These are phyloP conservation scores for Agrilus biguttatus DNA, from an alignment of 2,888 invertebrate species.

Conservation along the genomic window DNA sequence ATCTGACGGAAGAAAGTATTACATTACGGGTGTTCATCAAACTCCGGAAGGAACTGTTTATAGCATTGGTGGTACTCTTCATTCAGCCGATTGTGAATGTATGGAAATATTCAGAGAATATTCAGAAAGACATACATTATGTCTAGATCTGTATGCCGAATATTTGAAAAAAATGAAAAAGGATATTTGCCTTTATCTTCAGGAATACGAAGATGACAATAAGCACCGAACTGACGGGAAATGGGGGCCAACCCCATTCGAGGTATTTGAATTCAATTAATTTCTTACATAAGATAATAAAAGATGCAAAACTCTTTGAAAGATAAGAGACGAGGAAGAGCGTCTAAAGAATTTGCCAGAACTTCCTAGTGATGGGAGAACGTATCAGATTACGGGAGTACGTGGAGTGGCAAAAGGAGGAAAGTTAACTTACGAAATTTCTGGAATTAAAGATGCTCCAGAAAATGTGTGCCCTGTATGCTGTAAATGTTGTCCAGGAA, in stretches of 20 bases:
- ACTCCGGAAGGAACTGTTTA: conserved; percentile 22
- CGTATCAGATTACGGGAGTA: background rate
- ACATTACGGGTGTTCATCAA: conserved; percentile 21
- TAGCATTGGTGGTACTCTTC: conserved; percentile 17
- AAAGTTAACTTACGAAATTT: background rate
- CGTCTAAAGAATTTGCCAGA: background rate
- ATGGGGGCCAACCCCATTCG: background rate
- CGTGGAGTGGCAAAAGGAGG: background rate
- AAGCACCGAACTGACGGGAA: background rate
- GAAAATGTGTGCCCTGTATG: background rate
- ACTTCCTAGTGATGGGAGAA: background rate
- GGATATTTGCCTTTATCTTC: conserved; percentile 12
- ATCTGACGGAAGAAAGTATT: conserved; percentile 18
- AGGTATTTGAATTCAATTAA: background rate
- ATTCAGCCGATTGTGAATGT: conserved; percentile 20
- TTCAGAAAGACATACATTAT: conserved; percentile 18
- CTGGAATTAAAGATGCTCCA: background rate
- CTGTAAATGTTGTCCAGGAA: background rate
- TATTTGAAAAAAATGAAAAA: conserved; percentile 15
- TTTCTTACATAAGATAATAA: background rate
- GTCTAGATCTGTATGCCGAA: conserved; percentile 15
- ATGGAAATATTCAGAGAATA: conserved; percentile 19
- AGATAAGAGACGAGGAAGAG: background rate
- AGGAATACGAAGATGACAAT: conserved; percentile 9
- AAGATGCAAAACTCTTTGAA: background rate